Percentiles rank a stretch among this genome's conserved stretches.
Evolutionary conservation across 1,140 invertebrate genomes (phyloP).

Genomic region (Delia radicum): DNA sequence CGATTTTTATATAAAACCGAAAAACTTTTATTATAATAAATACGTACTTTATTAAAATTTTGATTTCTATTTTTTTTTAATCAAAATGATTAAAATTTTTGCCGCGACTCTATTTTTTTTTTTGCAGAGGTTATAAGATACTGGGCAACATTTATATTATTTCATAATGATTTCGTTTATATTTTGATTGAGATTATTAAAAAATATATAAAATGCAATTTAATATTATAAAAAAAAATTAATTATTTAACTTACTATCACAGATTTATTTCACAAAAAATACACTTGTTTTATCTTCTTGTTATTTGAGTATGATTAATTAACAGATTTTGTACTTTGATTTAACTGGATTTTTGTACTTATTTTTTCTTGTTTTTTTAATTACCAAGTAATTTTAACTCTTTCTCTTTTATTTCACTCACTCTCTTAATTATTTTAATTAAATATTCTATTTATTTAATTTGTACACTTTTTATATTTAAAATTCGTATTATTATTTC

Average conservation of each 20-base stretch:
- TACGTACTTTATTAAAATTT: too few relatives aligned
- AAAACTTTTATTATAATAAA: too few relatives aligned
- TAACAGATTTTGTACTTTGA: neutral
- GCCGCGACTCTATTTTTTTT: neutral
- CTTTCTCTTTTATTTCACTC: neutral
- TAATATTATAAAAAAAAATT: neutral
- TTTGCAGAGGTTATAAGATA: neutral
- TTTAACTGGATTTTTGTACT: neutral
- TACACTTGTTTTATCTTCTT: neutral
- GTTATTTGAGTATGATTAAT: neutral
- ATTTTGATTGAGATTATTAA: neutral
- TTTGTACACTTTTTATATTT: neutral
- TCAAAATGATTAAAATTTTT: neutral
- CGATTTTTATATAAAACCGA: too few relatives aligned
- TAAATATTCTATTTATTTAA: neutral
- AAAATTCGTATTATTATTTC: neutral
- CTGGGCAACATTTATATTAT: neutral
- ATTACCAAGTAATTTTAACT: neutral
- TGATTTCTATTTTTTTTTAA: neutral
- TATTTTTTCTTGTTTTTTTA: neutral
- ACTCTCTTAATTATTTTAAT: neutral
- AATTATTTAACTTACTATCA: neutral
- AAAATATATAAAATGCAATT: neutral
- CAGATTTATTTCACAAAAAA: conserved; percentile 1
- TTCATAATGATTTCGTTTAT: neutral